These are phyloP conservation scores for Epistrophe grossulariae DNA, from an alignment of 2,888 invertebrate species.

Conservation along the genomic window DNA sequence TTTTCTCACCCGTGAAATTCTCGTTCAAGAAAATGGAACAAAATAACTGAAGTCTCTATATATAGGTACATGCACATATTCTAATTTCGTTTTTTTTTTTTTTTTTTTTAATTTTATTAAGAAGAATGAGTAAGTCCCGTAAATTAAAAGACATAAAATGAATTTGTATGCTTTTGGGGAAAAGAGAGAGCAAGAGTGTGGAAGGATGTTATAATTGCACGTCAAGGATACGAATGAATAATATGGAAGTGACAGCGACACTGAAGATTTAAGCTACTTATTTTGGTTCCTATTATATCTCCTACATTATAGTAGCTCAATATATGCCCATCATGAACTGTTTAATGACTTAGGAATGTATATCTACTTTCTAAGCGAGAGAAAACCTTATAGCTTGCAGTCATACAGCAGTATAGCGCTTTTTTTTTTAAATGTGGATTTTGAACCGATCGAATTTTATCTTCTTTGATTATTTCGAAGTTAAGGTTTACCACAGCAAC, in stretches of 20 bases:
- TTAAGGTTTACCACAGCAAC: too few relatives aligned
- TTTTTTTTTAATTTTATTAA: neutral
- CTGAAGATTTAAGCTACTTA: conserved; percentile 68
- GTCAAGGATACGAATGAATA: conserved; percentile 74
- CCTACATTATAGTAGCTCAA: neutral
- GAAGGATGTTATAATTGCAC: conserved; percentile 73
- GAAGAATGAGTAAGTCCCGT: conserved; percentile 53
- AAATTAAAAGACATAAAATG: conserved; percentile 69
- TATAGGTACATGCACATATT: conserved; percentile 32
- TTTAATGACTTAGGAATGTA: neutral
- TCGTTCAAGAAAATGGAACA: neutral
- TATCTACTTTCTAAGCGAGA: neutral
- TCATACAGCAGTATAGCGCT: too few relatives aligned
- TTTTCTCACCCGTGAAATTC: conserved; percentile 31
- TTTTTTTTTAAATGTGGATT: too few relatives aligned
- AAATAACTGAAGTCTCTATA: conserved; percentile 5
- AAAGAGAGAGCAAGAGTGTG: conserved; percentile 24
- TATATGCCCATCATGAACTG: conserved; percentile 28
- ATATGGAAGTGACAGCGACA: conserved; percentile 68
- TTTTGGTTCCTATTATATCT: neutral
- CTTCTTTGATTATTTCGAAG: too few relatives aligned
- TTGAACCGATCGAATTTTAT: too few relatives aligned
- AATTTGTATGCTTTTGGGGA: conserved; percentile 36
- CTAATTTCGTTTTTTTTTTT: conserved; percentile 33
- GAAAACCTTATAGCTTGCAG: too few relatives aligned